phyloP scores from a whole-genome alignment of 2,113 vertebrate genomes.

The Nipponia nippon region DNA sequence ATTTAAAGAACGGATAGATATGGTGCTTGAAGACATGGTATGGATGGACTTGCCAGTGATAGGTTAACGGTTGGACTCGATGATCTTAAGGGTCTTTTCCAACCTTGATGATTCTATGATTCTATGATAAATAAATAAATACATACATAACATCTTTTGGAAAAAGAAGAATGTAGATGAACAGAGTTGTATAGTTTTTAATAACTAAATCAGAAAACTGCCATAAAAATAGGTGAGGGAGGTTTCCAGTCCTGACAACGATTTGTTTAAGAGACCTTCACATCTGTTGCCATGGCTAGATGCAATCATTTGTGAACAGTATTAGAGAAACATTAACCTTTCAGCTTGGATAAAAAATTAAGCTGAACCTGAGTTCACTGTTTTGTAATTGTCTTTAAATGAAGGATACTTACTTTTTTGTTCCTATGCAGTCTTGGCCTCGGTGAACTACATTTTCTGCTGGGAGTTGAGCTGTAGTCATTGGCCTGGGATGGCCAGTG shows the following conservation, averaged over 20 bases:
- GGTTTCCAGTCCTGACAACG: neutral
- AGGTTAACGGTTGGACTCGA: too few species aligned
- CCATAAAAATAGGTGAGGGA: neutral
- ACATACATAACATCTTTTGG: neutral
- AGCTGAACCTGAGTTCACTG: neutral
- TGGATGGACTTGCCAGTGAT: too few species aligned
- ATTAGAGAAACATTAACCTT: neutral
- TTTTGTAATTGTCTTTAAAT: neutral
- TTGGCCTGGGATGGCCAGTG: neutral
- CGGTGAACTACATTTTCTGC: neutral
- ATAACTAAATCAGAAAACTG: neutral
- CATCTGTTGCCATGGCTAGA: neutral
- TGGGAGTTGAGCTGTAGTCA: neutral
- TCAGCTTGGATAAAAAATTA: neutral
- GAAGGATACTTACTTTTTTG: neutral
- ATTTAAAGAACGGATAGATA: too few species aligned
- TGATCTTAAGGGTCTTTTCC: too few species aligned
- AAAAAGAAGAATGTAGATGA: neutral
- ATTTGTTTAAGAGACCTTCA: neutral
- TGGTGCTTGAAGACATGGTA: too few species aligned
- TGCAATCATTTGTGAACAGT: neutral
- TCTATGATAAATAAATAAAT: neutral
- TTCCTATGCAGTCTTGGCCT: neutral
- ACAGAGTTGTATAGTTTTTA: neutral
- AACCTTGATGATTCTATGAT: too few species aligned